These are phyloP conservation scores for Pseudomyrmex cubaensis DNA, from an alignment of 1,140 invertebrate species.

Conservation along the genomic window DNA sequence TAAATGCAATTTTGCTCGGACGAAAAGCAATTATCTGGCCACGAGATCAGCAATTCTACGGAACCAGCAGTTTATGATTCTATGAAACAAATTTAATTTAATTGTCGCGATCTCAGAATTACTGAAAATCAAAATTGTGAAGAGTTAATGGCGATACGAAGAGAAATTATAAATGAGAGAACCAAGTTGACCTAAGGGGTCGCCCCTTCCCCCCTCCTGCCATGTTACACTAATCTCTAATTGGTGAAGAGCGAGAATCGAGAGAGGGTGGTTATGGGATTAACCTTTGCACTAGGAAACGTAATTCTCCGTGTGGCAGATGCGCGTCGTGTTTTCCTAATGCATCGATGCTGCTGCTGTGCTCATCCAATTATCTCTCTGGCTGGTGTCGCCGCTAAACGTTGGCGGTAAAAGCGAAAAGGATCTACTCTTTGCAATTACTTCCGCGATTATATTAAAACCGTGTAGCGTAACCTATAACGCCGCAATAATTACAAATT, in stretches of 20 bases:
- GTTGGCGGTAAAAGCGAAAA: neutral
- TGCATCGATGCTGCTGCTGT: constrained; percentile 46
- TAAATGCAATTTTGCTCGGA: neutral
- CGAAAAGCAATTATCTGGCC: neutral
- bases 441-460: neutral
- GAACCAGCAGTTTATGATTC: neutral
- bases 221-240: constrained; percentile 39
- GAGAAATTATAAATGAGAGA: constrained; percentile 7
- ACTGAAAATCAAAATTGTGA: constrained; percentile 14
- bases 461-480: neutral
- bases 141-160: constrained; percentile 3
- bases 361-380: constrained; percentile 33
- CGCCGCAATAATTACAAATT: neutral
- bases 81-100: too few relatives aligned
- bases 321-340: constrained; percentile 60
- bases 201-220: too few relatives aligned
- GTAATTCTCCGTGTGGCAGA: constrained; percentile 63
- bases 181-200: constrained; percentile 15
- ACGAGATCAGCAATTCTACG: neutral
- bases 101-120: neutral
- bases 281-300: constrained; percentile 57
- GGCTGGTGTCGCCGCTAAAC: constrained; percentile 6
- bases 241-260: constrained; percentile 9
- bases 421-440: neutral
- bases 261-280: constrained; percentile 48